phyloP scores from a whole-genome alignment of 2,888 invertebrate genomes.

The Geophilus truncorum region DNA sequence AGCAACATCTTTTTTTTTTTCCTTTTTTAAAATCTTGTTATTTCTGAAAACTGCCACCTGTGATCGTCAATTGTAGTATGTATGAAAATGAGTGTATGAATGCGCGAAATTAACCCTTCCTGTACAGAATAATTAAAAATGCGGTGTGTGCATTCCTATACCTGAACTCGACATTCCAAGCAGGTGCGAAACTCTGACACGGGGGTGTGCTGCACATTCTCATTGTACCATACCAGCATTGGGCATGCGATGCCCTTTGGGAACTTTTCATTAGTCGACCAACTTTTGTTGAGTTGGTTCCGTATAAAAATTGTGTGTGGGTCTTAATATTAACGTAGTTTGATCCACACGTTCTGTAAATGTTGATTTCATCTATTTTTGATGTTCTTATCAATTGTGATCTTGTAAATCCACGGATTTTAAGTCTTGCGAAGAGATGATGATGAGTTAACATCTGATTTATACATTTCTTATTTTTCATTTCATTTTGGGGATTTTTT shows the following conservation, averaged over 20 bases:
- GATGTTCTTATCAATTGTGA: constrained; percentile 33
- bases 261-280: constrained; percentile 8
- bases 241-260: not conserved
- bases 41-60: constrained; percentile 13
- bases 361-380: constrained; percentile 33
- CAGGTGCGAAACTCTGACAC: not conserved
- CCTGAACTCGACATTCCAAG: constrained; percentile 7
- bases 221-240: constrained; percentile 30
- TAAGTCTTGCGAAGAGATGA: not conserved
- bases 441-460: not conserved
- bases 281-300: constrained; percentile 25
- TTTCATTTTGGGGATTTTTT: too few relatives aligned
- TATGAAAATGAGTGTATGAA: constrained; percentile 12
- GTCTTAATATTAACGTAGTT: constrained; percentile 19
- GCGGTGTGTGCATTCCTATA: constrained; percentile 15
- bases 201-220: constrained; percentile 14
- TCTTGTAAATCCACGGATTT: constrained; percentile 31
- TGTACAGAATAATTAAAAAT: constrained; percentile 12
- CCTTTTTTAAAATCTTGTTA: not conserved
- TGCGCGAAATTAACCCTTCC: constrained; percentile 10
- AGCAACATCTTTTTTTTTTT: not conserved
- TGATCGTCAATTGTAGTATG: constrained; percentile 6
- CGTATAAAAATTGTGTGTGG: not conserved
- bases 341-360: constrained; percentile 34
- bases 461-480: not conserved